Evolutionary conservation across 2,888 invertebrate species (phyloP).

Genomic region (Parnassius apollo): DNA sequence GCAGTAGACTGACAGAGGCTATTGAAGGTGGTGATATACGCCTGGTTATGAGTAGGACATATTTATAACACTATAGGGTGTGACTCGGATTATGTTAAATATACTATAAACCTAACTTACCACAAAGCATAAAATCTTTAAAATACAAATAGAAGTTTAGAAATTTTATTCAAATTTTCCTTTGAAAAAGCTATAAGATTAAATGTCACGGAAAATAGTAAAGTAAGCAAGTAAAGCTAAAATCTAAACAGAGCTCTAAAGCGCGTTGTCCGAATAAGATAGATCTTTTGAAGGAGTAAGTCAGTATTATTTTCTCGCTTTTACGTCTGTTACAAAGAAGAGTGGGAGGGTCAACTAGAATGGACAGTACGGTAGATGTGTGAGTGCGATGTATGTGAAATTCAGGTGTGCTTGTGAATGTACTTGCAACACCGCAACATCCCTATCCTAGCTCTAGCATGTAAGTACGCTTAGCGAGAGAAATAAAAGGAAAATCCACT

Average conservation of each 20-base stretch:
- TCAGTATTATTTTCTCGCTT: neutral
- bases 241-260: neutral
- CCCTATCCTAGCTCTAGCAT: conserved; percentile 33
- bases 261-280: neutral
- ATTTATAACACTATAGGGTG: too few species aligned
- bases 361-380: conserved; percentile 43
- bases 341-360: conserved; percentile 38
- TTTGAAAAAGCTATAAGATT: too few species aligned
- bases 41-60: too few species aligned
- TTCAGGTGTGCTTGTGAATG: conserved; percentile 49
- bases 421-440: conserved; percentile 42
- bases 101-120: too few species aligned
- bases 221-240: neutral
- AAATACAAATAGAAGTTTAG: too few species aligned
- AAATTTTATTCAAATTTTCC: too few species aligned
- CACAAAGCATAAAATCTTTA: too few species aligned
- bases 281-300: conserved; percentile 1
- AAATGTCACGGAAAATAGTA: too few species aligned
- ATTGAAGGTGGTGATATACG: too few species aligned
- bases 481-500: conserved; percentile 16
- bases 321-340: conserved; percentile 23
- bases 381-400: conserved; percentile 47
- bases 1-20: too few species aligned
- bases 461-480: conserved; percentile 37
- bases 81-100: too few species aligned